Evolutionary conservation across 2,113 vertebrate genomes (phyloP), one percentile per base, ranked within the genome.

Genomic region (Cyanoramphus novaezelandiae): DNA sequence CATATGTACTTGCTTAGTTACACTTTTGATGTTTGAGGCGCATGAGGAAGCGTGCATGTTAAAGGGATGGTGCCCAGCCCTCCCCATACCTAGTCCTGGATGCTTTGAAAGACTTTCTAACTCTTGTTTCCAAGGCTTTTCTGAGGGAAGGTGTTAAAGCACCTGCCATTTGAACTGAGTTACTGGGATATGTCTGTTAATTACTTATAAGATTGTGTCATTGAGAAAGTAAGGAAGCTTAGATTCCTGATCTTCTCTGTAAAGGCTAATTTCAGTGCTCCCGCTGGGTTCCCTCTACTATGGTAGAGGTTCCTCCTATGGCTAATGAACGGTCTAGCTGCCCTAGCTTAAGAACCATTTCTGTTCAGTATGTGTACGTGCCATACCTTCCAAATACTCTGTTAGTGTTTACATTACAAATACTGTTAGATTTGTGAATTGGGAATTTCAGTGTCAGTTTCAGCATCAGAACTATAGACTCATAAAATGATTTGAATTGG

Each of bases 11-110:
- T 4, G 13, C 31, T 49, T 13, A 63, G 43, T 44, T 86, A 50
- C 18, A 2, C 24, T 55, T 19, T 9, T 17, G 24, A 25, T 29
- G n/a, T 76, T 64, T 46, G 2, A 75, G 50, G 11, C 11, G 19
- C 21, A 2, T 14, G 44, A 78, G 27, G 16, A 62, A 49, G 31
- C 9, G 7, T 2, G 3, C 1, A 2, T 7, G 17, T 52, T 13
- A 16, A 10, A 82, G 44, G 24, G 23, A 39, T n/a, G 21, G 31
- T 29, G 19, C 11, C 83, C 17, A 17, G 37, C 24, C 16, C 9
- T 74, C 33, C 10, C 80, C 12, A 9, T 52, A 15, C 18, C 21
- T 7, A n/a, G 8, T 43, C 14, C 8, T 55, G 9, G 7, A 4
- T 93, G 47, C 33, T 81, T 55, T 24, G 13, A 47, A 70, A 67